Base-by-base conservation (phyloP, 2,888 invertebrate genomes). In the Petrophora chlorosata region DNA sequence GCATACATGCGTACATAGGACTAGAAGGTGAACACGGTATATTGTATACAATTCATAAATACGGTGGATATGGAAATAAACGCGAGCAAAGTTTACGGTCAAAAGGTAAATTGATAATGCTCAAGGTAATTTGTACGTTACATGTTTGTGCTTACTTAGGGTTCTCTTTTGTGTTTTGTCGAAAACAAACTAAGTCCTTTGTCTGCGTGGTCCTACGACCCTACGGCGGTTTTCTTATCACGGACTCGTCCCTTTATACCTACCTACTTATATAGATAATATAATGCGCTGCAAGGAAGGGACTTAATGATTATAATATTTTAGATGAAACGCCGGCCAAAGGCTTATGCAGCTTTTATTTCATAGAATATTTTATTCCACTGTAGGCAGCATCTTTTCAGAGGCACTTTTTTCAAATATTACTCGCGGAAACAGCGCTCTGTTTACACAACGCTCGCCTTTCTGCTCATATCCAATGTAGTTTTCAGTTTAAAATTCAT, bases 401-500 rank as follows among this genome's bases (percentile, higher is more conserved):
- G 59, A 73, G 59, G 67, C 60, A 67, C 66, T 78, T 82, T 79
- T 82, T 82, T 79, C 75, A 73, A 76, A 82, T 82, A 82, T 76
- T 71, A 72, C 74, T 70, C 67, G 68, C 68, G 69, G 75, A 75
- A 77, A 77, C 70, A 71, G 67, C 68, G 61, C 57, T 59, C 66
- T 82, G 76, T 83, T 82, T 82, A 80, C 79, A 76, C 70, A 76
- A 68, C 69, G 76, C 76, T 77, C 72, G 79, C 79, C 73, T 82
- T 77, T 78, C 76, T 75, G 70, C 79, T 79, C 77, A 77, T 82
- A 82, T 80, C 77, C 76, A 76, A 77, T 81, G 82, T 81, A 84
- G 77, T 80, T 85, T 84, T 70, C 68, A 79, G 77, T 83, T 81
- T 79, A 74, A 85, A 85, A 83, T 85, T 84, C 82, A 85, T 80